These are phyloP conservation scores for Xerus inauris DNA, from an alignment of 2,113 vertebrate species.

Conservation along the genomic window DNA sequence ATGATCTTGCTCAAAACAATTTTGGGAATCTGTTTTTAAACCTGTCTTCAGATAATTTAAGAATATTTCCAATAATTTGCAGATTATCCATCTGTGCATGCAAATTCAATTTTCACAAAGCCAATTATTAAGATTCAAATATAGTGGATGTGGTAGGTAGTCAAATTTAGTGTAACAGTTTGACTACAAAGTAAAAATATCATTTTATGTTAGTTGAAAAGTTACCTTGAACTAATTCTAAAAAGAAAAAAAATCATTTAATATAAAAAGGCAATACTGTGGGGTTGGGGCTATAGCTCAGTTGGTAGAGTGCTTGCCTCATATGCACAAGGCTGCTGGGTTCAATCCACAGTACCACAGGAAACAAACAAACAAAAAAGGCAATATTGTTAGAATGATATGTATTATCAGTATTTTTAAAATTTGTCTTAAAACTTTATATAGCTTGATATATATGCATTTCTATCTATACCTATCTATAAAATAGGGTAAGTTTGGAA, in stretches of 20 bases:
- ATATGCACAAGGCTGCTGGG: too few species aligned
- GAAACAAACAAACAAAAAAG: too few species aligned
- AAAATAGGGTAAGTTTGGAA: not conserved
- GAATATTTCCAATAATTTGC: not conserved
- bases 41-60: not conserved
- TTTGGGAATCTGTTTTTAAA: constrained; percentile 16
- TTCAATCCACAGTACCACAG: too few species aligned
- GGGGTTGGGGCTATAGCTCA: too few species aligned
- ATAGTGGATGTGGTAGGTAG: not conserved
- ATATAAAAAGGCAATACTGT: not conserved
- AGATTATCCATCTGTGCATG: not conserved
- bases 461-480: not conserved
- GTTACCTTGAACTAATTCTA: not conserved
- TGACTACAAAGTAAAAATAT: not conserved
- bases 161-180: not conserved
- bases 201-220: not conserved
- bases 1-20: not conserved
- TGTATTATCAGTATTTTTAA: not conserved
- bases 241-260: not conserved
- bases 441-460: not conserved
- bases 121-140: not conserved
- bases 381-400: not conserved
- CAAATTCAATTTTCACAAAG: not conserved
- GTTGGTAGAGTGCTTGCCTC: too few species aligned
- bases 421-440: not conserved